Percentiles rank a stretch among this genome's conserved stretches.
These are phyloP conservation scores for Noturus placidus DNA, from an alignment of 2,113 vertebrate genomes.

Conservation along the genomic window DNA sequence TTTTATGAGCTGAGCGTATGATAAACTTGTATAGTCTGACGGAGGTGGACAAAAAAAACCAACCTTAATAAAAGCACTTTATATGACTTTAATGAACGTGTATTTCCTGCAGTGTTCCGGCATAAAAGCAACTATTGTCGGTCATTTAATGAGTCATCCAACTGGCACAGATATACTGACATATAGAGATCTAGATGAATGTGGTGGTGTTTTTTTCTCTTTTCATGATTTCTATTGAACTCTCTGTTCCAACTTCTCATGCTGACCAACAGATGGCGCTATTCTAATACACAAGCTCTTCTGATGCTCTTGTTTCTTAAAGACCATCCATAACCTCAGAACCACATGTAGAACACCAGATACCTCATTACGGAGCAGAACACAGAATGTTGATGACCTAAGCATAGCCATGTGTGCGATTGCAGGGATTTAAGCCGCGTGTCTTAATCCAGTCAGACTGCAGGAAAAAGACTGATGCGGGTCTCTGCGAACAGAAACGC, in stretches of 20 bases:
- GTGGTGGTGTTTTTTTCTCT: neutral
- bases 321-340: neutral
- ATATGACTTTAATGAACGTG: slow-evolving; percentile 60
- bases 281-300: neutral
- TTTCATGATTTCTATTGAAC: too few species aligned
- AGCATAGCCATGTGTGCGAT: slow-evolving; percentile 27
- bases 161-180: neutral
- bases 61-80: slow-evolving; percentile 80
- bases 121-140: neutral
- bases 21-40: slow-evolving; percentile 53
- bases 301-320: neutral
- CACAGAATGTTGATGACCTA: slow-evolving; percentile 6
- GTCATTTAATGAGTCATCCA: neutral
- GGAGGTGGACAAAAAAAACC: slow-evolving; percentile 13
- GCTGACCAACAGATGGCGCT: slow-evolving; percentile 49
- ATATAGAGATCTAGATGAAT: neutral
- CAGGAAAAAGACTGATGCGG: slow-evolving; percentile 28
- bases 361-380: neutral
- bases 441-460: slow-evolving; percentile 43
- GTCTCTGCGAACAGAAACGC: slow-evolving; percentile 27
- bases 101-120: neutral
- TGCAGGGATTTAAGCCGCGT: neutral
- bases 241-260: neutral
- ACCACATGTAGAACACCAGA: neutral
- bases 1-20: slow-evolving; percentile 53